phyloP scores from a whole-genome alignment of 1,140 invertebrate genomes.

The Drosophila aff. region DNA sequence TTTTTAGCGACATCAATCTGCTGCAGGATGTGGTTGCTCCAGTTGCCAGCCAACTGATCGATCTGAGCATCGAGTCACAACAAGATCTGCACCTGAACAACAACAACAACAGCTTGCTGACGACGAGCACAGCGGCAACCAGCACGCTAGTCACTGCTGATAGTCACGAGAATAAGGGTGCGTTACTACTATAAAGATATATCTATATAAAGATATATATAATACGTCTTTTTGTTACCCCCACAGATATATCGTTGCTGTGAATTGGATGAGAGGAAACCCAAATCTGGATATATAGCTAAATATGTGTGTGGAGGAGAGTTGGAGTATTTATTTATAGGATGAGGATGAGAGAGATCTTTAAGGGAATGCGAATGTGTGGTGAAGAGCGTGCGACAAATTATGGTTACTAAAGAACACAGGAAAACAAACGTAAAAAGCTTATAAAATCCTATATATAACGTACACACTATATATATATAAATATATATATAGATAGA shows the following conservation, averaged over 20 bases:
- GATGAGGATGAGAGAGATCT: slow-evolving; percentile 62
- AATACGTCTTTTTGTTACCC: background rate
- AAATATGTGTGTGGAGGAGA: slow-evolving; percentile 74
- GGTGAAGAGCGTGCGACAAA: slow-evolving; percentile 63
- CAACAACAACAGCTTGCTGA: slow-evolving; percentile 84
- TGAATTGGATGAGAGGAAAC: slow-evolving; percentile 76
- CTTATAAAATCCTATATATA: slow-evolving; percentile 74
- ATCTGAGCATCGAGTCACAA: slow-evolving; percentile 84
- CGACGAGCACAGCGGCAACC: slow-evolving; percentile 79
- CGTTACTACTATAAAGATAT: slow-evolving; percentile 31
- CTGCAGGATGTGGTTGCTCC: slow-evolving; percentile 75
- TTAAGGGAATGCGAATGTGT: slow-evolving; percentile 46
- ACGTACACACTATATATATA: slow-evolving; percentile 39
- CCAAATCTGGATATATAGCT: slow-evolving; percentile 78
- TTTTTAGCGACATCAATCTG: slow-evolving; percentile 76
- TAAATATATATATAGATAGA: slow-evolving; percentile 43
- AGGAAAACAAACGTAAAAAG: slow-evolving; percentile 73
- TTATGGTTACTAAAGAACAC: slow-evolving; percentile 82
- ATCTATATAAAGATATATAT: background rate
- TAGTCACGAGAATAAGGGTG: slow-evolving; percentile 85
- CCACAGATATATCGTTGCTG: slow-evolving; percentile 83
- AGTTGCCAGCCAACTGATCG: slow-evolving; percentile 77
- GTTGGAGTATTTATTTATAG: slow-evolving; percentile 78
- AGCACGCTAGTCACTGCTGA: slow-evolving; percentile 85
- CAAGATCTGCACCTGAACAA: slow-evolving; percentile 84